Evolutionary conservation across 2,113 vertebrate genomes (phyloP), one percentile per base, ranked within the genome.

Genomic region (Girardinichthys multiradiatus): DNA sequence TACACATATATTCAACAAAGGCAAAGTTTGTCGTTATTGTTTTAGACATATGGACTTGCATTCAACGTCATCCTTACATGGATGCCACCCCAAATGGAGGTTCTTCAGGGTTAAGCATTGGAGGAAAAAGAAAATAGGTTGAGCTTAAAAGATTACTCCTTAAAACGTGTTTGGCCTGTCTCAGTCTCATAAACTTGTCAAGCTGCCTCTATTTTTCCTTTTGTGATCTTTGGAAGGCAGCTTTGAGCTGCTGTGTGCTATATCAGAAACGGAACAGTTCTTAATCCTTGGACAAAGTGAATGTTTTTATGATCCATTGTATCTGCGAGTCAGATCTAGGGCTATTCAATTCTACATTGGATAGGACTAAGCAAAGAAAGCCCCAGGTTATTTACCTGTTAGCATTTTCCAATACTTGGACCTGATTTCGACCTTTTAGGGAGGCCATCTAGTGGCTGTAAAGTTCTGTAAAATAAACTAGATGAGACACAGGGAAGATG

Each of bases 1-100:
- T 17, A 51, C 63, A 69, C 77, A 54, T 29, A 58, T 65, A 13
- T 48, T 19, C 45, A 39, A 79, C 10, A 51, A 42, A 2, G 19
- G 57, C 28, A 65, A 7, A 9, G 13, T 1, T 33, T 77, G 39
- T 48, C 29, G 12, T 39, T 39, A 12, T 28, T 27, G 15, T 28
- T 28, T 19, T 37, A 42, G 19, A 58, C 4, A 2, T 51, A 24
- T 57, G 57, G 9, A 45, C 42, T 19, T 45, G 42, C 42, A 14
- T 64, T 4, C 27, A 27, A 15, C 4, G 7, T 29, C n/a, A n/a
- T n/a, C n/a, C 15, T 60, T 60, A 28, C 7, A 60, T 29, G 60
- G 15, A 37, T 24, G 11, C 45, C 3, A 24, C 29, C 48, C 17
- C 15, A 3, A 14, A 66, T 71, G 54, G 54, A 10, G 19, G 3